These are phyloP conservation scores for Lamprologus ornatipinnis DNA, from an alignment of 2,113 vertebrate genomes.

Conservation along the genomic window DNA sequence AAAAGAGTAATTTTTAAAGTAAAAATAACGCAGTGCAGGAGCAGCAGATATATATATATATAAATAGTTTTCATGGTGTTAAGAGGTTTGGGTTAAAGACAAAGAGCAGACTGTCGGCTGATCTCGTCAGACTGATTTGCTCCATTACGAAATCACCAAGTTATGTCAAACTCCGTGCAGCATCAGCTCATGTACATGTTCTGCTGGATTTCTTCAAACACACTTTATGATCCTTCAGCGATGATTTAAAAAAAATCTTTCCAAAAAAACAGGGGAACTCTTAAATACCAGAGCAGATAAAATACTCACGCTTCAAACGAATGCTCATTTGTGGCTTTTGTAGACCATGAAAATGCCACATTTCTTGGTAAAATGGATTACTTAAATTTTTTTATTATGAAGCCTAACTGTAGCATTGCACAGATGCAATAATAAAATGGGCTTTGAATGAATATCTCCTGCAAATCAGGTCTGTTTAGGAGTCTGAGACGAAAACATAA, in stretches of 20 bases:
- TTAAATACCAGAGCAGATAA: not conserved
- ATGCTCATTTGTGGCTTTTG: not conserved
- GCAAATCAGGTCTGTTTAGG: not conserved
- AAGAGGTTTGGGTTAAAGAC: not conserved
- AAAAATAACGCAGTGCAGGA: not conserved
- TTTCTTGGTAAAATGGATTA: not conserved
- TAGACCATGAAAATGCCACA: not conserved
- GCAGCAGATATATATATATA: not conserved
- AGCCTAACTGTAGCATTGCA: not conserved
- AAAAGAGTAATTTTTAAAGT: not conserved
- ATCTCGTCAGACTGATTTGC: not conserved
- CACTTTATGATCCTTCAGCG: not conserved
- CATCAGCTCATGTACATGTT: not conserved
- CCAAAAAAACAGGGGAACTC: fast-evolving
- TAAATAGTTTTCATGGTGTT: not conserved
- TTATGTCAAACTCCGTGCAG: not conserved
- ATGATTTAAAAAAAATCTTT: not conserved
- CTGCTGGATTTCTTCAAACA: not conserved
- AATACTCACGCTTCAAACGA: not conserved
- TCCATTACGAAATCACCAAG: not conserved
- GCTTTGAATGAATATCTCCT: not conserved
- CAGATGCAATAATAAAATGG: not conserved
- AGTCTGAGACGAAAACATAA: not conserved
- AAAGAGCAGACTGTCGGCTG: not conserved
- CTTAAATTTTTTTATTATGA: not conserved